Conservation (phyloP, 2,797 vertebrate genomes). For the Huso huso region DNA sequence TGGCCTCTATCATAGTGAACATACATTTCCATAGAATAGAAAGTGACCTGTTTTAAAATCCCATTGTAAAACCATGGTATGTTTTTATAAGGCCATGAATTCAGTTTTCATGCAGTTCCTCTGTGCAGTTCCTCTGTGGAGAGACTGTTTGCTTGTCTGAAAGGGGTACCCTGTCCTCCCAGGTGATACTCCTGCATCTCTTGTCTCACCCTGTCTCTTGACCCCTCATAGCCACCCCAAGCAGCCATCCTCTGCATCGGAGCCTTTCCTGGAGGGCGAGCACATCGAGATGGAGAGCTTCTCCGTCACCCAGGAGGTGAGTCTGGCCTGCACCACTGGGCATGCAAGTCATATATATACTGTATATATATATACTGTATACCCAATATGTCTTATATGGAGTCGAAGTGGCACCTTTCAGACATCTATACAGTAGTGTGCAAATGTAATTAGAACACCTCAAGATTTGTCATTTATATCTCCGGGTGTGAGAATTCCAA, state of each 20-base stretch:
- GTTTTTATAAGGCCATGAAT: background rate
- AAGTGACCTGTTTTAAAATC: too few relatives aligned
- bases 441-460: too few relatives aligned
- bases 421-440: too few relatives aligned
- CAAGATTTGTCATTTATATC: too few relatives aligned
- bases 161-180: background rate
- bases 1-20: too few relatives aligned
- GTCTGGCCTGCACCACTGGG: background rate
- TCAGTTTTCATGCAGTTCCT: background rate
- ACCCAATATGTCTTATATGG: too few relatives aligned
- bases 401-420: too few relatives aligned
- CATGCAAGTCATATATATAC: background rate
- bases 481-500: too few relatives aligned
- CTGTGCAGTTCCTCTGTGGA: background rate
- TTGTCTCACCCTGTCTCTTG: background rate
- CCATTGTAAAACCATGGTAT: too few relatives aligned
- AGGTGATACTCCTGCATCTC: too few relatives aligned
- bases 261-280: conserved; percentile 18
- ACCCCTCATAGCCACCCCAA: conserved; percentile 50
- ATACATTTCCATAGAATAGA: too few relatives aligned
- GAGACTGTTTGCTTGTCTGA: background rate
- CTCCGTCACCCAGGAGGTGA: conserved; percentile 51
- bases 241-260: conserved; percentile 17
- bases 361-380: too few relatives aligned
- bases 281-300: conserved; percentile 64